phyloP scores from a whole-genome alignment of 2,113 vertebrate genomes.

The Muntiacus muntjak region DNA sequence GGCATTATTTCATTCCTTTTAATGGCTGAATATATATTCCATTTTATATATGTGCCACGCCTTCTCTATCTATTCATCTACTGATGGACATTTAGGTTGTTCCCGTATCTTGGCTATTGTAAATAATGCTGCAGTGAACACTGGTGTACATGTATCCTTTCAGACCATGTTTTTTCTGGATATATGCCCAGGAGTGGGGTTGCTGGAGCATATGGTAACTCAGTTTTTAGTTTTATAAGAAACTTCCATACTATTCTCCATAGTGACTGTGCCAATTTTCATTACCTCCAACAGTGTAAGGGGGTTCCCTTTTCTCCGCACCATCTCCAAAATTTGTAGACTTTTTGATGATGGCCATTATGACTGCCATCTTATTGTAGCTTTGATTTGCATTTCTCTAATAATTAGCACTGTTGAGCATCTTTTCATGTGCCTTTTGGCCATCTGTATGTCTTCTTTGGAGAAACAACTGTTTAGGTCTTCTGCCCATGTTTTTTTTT shows the following conservation, averaged over 20 bases:
- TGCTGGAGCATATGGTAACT: not conserved
- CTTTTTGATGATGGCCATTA: not conserved
- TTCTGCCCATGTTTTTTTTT: not conserved
- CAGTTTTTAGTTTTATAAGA: not conserved
- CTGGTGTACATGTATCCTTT: not conserved
- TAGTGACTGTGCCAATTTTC: not conserved
- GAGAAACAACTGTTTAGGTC: not conserved
- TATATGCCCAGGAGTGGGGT: not conserved
- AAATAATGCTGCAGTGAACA: not conserved
- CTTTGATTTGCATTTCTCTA: not conserved
- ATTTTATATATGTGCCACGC: not conserved
- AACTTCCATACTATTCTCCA: not conserved
- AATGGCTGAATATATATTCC: not conserved
- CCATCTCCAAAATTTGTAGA: not conserved
- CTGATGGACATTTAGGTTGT: not conserved
- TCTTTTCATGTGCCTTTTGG: not conserved
- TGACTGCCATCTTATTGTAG: not conserved
- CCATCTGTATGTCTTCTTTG: not conserved
- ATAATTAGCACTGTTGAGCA: not conserved
- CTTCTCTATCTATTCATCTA: not conserved
- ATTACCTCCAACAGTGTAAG: not conserved
- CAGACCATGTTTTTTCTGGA: not conserved
- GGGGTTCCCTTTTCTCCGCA: not conserved
- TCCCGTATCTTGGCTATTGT: not conserved
- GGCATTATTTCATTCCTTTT: not conserved